Evolutionary conservation across 2,797 vertebrate species (phyloP).

Genomic region (Furcifer pardalis): DNA sequence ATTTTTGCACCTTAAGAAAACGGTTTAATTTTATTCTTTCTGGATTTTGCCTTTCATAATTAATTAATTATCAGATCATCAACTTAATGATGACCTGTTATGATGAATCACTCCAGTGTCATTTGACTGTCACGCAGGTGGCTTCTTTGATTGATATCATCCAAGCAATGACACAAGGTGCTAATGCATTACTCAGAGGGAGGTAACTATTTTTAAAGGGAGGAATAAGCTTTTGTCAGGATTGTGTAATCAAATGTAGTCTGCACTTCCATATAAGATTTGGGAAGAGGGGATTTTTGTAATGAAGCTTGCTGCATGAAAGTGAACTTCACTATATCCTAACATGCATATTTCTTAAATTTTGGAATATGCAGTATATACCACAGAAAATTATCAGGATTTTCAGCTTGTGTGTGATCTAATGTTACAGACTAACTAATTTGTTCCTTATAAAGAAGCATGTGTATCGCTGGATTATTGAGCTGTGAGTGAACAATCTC

Average conservation of each 20-base stretch:
- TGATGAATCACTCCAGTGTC: slow-evolving; percentile 74
- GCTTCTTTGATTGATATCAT: slow-evolving; percentile 74
- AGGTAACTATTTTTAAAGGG: slow-evolving; percentile 59
- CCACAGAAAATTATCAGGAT: background rate
- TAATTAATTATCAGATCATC: slow-evolving; percentile 69
- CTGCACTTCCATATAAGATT: slow-evolving; percentile 22
- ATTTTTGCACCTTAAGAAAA: slow-evolving; percentile 55
- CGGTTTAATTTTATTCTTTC: slow-evolving; percentile 58
- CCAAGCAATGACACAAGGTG: slow-evolving; percentile 57
- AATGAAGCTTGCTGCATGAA: background rate
- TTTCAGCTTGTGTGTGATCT: background rate
- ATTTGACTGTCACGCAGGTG: slow-evolving; percentile 73
- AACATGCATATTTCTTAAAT: background rate
- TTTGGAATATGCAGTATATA: background rate
- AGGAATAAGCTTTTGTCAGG: slow-evolving; percentile 54
- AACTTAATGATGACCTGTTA: slow-evolving; percentile 67
- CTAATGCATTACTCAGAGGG: slow-evolving; percentile 63
- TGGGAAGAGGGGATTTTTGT: background rate
- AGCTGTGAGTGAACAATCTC: background rate
- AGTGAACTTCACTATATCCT: background rate
- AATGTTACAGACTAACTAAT: background rate
- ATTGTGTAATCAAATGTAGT: slow-evolving; percentile 49
- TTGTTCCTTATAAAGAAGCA: background rate
- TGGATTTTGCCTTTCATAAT: slow-evolving; percentile 56
- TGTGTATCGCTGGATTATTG: background rate